Base-by-base conservation (phyloP, 2,113 vertebrate species). In the Tamias sibiricus region DNA sequence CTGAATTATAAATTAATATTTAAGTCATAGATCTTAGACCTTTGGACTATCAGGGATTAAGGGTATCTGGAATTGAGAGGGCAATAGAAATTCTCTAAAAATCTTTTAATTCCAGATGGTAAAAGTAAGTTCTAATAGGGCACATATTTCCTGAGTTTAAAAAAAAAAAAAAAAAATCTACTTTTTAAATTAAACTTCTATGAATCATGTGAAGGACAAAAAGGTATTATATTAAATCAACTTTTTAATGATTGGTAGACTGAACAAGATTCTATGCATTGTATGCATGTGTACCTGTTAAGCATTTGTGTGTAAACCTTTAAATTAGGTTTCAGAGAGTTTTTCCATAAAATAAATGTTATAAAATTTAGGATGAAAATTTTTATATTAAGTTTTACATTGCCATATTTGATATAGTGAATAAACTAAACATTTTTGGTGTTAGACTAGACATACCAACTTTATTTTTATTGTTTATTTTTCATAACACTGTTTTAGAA, bases 331-430 rank as follows among this genome's bases (percentile, higher is more conserved):
- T 81, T 72, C 87, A 40, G 28, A 84, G 49, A 92, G 54, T 19
- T 92, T 95, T 85, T 91, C 24, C 0, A 16, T 87, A 92, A 49
- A 59, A 74, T 72, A 52, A 32, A 68, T 47, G 7, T 71, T 91
- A 52, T 14, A 87, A 91, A 71, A 91, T 82, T 83, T 77, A 93
- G 24, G 77, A 37, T 35, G 71, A 77, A 93, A 62, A 13, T 40
- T 19, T 57, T 75, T 80, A 72, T 54, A 42, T 68, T 91, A 32
- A 71, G 57, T 87, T 80, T 95, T 37, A 89, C 91, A n/a, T 89
- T 96, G 24, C 14, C 22, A 54, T 95, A 75, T 82, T 82, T 94
- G 35, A 79, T 81, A 2, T 1, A 75, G 6, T 52, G n/a, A 80
- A 44, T 69, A 26, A 93, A 28, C 8, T 89, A 76, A 92, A 42